phyloP scores from a whole-genome alignment of 2,113 vertebrate species.

The Grantiella picta region DNA sequence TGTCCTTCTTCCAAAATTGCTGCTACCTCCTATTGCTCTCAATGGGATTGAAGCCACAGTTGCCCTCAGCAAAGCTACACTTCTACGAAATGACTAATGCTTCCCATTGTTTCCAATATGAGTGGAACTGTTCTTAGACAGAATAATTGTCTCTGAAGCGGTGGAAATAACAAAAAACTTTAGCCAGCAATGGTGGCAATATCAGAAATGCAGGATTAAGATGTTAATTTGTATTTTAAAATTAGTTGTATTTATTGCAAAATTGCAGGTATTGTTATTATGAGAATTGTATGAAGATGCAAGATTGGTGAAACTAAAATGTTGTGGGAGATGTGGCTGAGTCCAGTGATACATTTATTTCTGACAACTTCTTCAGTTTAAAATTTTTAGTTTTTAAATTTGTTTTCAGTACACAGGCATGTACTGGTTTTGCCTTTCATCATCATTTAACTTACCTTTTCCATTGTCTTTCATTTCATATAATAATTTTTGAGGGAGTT shows the following conservation, averaged over 20 bases:
- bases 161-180: not conserved
- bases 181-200: not conserved
- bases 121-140: not conserved
- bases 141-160: slow-evolving; percentile 3
- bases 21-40: slow-evolving; percentile 36
- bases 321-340: not conserved
- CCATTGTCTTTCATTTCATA: not conserved
- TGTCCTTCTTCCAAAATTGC: slow-evolving; percentile 32
- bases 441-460: not conserved
- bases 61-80: not conserved
- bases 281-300: not conserved
- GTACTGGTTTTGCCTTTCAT: not conserved
- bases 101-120: slow-evolving; percentile 37
- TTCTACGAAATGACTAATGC: slow-evolving; percentile 41
- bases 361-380: not conserved
- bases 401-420: not conserved
- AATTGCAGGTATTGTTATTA: not conserved
- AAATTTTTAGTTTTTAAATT: not conserved
- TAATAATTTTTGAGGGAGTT: not conserved
- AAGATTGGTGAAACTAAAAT: not conserved
- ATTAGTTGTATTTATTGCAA: not conserved
- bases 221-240: not conserved
- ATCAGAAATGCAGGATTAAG: not conserved
- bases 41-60: slow-evolving; percentile 26
- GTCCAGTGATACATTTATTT: not conserved